Conservation (phyloP, 2,113 vertebrate genomes). For the Felis chaus region DNA sequence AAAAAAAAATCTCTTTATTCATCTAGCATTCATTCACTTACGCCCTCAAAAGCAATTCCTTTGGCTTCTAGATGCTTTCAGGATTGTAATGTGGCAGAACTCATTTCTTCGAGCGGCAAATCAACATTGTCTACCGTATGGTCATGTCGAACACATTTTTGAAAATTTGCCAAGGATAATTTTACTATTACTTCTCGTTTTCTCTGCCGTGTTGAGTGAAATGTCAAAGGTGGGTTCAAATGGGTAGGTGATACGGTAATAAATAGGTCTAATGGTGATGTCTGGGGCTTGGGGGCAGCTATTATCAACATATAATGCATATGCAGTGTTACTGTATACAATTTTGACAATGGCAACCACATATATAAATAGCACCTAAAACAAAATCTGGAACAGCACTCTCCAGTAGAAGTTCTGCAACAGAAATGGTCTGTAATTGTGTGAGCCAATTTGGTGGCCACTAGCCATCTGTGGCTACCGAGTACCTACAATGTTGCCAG, state of each 20-base stretch:
- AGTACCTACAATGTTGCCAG: not conserved
- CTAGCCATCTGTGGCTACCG: not conserved
- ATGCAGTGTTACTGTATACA: not conserved
- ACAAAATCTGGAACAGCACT: not conserved
- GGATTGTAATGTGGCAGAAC: not conserved
- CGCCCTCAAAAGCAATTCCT: not conserved
- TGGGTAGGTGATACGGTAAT: not conserved
- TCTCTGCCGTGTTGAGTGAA: not conserved
- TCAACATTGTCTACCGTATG: not conserved
- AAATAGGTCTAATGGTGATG: slow-evolving; percentile 15
- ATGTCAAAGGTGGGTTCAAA: not conserved
- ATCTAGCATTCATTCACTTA: slow-evolving; percentile 35
- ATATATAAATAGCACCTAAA: not conserved
- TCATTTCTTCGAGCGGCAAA: slow-evolving; percentile 11
- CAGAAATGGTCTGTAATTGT: not conserved
- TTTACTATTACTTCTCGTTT: slow-evolving; percentile 36
- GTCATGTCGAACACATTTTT: not conserved
- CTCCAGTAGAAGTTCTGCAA: not conserved
- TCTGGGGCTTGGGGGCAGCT: not conserved
- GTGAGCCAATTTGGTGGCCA: not conserved
- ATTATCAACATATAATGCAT: not conserved
- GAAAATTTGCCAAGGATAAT: slow-evolving; percentile 31
- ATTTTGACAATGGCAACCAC: not conserved
- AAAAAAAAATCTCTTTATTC: not conserved
- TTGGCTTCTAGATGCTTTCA: slow-evolving; percentile 7